Base-by-base conservation (phyloP, 2,797 vertebrate genomes). In the Sebastes trivittatus region DNA sequence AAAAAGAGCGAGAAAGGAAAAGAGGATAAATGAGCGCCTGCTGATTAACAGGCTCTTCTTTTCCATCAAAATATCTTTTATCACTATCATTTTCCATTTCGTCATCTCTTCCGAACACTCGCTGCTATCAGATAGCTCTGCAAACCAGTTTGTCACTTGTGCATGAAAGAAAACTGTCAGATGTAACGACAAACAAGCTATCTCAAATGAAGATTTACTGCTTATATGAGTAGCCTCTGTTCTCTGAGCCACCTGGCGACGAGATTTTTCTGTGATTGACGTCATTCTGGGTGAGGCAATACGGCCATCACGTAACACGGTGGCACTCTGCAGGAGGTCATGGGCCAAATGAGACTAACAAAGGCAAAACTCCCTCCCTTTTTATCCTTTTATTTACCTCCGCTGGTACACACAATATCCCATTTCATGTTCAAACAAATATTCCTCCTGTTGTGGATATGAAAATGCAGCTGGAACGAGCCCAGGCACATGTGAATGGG, bases 11-110 rank as follows among this genome's bases (percentile, higher is more conserved):
- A 75, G 62, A 77, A 66, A 58, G 62, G 46, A 80, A 79, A 65
- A 75, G 32, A 72, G 46, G 72, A 78, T 36, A 70, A 69, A 85
- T 60, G 56, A 83, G 63, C 34, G 61, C 59, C 67, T 75, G 29
- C 66, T 71, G 75, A 88, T 88, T 82, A 85, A 77, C 65, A 78
- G 54, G 60, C 74, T 87, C 73, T 77, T 73, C 56, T 83, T 66
- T 75, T 78, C 81, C 30, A 80, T 84, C 64, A 70, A 80, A 86
- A 66, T 52, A 49, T 67, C 1, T 71, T 81, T 77, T 34, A 65
- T 70, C 25, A 20, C 46, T 23, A 22, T 76, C 72, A 81, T 69
- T 71, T 74, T 63, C 62, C 11, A 66, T 74, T 66, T 61, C 46
- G 36, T 72, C 30, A 22, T 46, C 25, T 25, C 79, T 64, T 65